Base-by-base conservation (phyloP, 2,113 vertebrate genomes). In the Turnix velox region DNA sequence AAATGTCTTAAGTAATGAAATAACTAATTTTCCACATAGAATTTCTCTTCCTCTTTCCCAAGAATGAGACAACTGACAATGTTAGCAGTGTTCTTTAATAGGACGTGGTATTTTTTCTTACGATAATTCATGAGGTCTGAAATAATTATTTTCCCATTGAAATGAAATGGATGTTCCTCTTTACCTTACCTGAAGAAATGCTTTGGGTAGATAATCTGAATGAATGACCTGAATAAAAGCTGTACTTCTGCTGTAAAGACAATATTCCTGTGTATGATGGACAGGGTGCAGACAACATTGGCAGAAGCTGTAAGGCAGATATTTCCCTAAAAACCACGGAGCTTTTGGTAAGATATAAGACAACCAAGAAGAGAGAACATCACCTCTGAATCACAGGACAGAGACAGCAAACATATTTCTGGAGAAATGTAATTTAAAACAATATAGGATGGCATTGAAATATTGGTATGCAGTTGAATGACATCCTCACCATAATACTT, bases 351-450 rank as follows among this genome's bases (percentile, higher is more conserved):
- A 68, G 24, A 24, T 59, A 30, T 9, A 6, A 9, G 42, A 83
- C 39, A 58, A 33, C 17, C 0, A 0, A 39, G 9, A 37, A 46
- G 5, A 54, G 30, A 84, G 25, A 57, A 48, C 2, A 35, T 43
- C 24, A 30, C 1, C 22, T 62, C 28, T 92, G 33, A 66, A 40
- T 40, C 18, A 48, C 7, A 52, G 12, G 19, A 48, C 8, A 84
- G 28, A 74, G 45, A 27, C 2, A 2, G 24, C 3, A 69, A 77
- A 81, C 0, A 28, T 2, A 30, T 43, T 80, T 84, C 37, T 74
- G 16, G 33, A 89, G 91, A 73, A 82, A 43, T 1, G 5, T 48
- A 14, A 57, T 37, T 74, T 16, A n/a, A 65, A 84, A 24, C 18
- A 49, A 23, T 16, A 10, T 69, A 88, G 9, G 14, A 52, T 57